A percentile compares a stretch with the other conserved stretches of the same genome.
Conservation (phyloP, 2,113 vertebrate species). For the Heptranchias perlo region DNA sequence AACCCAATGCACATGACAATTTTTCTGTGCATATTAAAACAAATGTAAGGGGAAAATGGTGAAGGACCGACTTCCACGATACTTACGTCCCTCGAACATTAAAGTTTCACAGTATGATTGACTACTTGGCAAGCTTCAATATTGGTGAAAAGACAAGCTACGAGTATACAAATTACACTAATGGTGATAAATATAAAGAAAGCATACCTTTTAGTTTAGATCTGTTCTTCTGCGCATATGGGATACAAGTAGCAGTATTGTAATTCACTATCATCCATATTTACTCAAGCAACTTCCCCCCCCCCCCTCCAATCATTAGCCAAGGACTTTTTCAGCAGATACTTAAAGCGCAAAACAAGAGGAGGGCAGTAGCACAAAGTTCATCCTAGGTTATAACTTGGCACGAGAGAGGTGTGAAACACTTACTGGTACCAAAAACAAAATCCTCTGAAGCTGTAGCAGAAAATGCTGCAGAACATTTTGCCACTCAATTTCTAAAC, state of each 20-base stretch:
- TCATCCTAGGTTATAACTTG: constrained; percentile 69
- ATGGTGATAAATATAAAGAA: constrained; percentile 14
- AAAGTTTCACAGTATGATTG: neutral
- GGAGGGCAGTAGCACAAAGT: constrained; percentile 54
- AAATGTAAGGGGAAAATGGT: neutral
- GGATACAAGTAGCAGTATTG: constrained; percentile 45
- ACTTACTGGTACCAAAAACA: constrained; percentile 52
- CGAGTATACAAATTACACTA: neutral
- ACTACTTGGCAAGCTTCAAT: neutral
- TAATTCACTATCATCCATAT: constrained; percentile 46
- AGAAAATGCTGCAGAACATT: constrained; percentile 66
- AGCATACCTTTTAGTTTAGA: constrained; percentile 48
- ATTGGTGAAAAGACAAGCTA: neutral
- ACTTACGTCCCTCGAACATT: neutral
- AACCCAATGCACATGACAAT: neutral
- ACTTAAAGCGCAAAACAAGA: constrained; percentile 46
- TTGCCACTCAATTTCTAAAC: constrained; percentile 38
- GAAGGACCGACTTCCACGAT: neutral
- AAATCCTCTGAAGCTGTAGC: constrained; percentile 58
- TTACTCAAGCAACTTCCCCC: constrained; percentile 60
- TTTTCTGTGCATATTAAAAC: neutral
- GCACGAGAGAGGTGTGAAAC: constrained; percentile 64
- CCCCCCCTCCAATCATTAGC: constrained; percentile 46
- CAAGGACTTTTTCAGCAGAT: constrained; percentile 49
- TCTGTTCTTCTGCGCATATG: constrained; percentile 43